Evolutionary conservation across 2,113 vertebrate genomes (phyloP), one percentile per base, ranked within the genome.

Genomic region (Salvelinus namaycush): DNA sequence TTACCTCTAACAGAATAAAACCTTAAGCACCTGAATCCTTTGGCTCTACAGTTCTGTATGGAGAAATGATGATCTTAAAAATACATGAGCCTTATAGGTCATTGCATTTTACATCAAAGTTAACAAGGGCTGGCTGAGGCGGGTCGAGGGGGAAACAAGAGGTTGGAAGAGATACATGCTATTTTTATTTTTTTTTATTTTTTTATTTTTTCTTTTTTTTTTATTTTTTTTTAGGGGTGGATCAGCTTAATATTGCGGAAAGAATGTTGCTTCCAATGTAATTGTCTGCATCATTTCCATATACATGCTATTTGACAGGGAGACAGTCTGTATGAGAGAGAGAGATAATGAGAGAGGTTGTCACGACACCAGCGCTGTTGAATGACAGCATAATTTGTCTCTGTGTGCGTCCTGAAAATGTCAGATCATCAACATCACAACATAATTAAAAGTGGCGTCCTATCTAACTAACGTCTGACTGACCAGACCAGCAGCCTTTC

Each of bases 381-480:
- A 89, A 89, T 86, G 86, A 90, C 88, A 88, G 74, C 80, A 78
- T 85, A 76, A 87, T 89, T 90, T 87, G 82, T 89, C 89, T 87
- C 80, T 77, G 49, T 16, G 49, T 51, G 2, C 12, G 4, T 80
- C 86, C 83, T 76, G 1, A 88, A 83, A 85, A 66, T 72, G 79
- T 75, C 76, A 80, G 78, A 82, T 88, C 83, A 80, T 83, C 71
- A 54, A 54, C 51, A 54, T 54, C 51, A 54, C 51, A 54, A 16
- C 14, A 18, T 90, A 89, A 91, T 90, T 90, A 85, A 87, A 86
- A 29, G 74, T 86, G 91, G 72, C 89, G 86, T 51, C 73, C 77
- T 31, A 87, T 87, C 74, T 79, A 72, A 75, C 64, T 44, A 44
- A 44, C 9, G 39, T 44, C 39, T 44, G 12, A 44, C 49, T 14